These are phyloP conservation scores for Drosophila sp. DNA, from an alignment of 1,140 invertebrate genomes.

Conservation along the genomic window DNA sequence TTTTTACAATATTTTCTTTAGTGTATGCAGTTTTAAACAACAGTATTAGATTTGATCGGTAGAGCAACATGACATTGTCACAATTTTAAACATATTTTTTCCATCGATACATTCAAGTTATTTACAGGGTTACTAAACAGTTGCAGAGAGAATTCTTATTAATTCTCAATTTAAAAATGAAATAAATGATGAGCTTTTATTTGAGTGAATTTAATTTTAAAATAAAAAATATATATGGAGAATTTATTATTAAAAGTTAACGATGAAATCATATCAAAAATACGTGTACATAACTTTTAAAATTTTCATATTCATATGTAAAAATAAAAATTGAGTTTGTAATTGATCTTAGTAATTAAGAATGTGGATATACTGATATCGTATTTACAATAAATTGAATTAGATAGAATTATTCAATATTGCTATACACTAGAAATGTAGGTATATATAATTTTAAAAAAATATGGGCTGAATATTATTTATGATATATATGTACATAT, in stretches of 20 bases:
- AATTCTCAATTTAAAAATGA: neutral
- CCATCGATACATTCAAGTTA: neutral
- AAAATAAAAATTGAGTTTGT: no score
- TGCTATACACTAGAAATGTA: neutral
- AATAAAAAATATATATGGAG: no score
- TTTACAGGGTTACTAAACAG: neutral
- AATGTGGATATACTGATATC: neutral
- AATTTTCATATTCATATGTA: no score
- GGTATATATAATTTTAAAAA: neutral
- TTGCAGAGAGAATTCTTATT: neutral
- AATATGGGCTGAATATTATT: conserved; percentile 4
- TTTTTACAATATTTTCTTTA: neutral
- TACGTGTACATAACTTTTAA: neutral
- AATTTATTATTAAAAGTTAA: neutral
- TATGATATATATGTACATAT: conserved; percentile 13
- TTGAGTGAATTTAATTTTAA: no score
- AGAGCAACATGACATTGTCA: neutral
- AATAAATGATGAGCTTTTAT: neutral
- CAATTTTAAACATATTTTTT: neutral
- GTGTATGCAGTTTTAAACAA: neutral
- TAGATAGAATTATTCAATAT: conserved; percentile 12
- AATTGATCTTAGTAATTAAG: conserved; percentile 3
- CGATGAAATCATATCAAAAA: neutral
- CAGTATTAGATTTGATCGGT: neutral
- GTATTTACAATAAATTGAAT: conserved; percentile 16